Base-by-base conservation (phyloP, 2,113 vertebrate genomes). In the Hippoglossus stenolepis region DNA sequence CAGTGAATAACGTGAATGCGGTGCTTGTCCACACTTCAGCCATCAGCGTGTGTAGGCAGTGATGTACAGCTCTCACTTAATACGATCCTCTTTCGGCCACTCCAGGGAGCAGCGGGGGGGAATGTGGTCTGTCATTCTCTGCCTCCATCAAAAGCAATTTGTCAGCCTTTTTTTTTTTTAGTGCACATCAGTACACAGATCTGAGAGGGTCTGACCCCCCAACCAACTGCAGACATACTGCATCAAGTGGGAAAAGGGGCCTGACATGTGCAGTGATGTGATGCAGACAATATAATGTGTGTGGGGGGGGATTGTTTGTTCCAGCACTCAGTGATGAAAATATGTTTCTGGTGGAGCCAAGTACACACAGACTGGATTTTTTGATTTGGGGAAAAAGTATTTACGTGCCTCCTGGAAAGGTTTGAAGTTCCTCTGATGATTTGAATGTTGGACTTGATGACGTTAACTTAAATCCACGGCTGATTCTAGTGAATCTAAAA, bases 61-160 rank as follows among this genome's bases (percentile, higher is more conserved):
- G 26, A 79, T 64, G 65, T 62, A 82, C 75, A 82, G 56, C 45
- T 71, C 82, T 65, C 45, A 65, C 66, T 82, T 84, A 82, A 84
- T 80, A 63, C 82, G 77, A 51, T 58, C 65, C 53, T 85, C 77
- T 89, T 5, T 47, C 2, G 45, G 45, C 15, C 45, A 47, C 45
- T 47, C 77, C 45, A 49, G 72, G 62, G 65, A 85, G 66, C 49
- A 43, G 40, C 7, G 6, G 43, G 67, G 24, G 26, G 45, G 24
- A 66, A 79, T 70, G 65, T 53, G 75, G 76, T 73, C 60, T 82
- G 73, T 75, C 84, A 90, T 82, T 87, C 84, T 81, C 73, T 53
- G 68, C 69, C 51, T 88, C 84, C 73, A 88, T 89, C 86, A 83
- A 82, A 88, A 82, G 78, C 82, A 80, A 88, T 91, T 88, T 89